Base-by-base conservation (phyloP, 2,888 invertebrate species). In the Schizotus pectinicornis region DNA sequence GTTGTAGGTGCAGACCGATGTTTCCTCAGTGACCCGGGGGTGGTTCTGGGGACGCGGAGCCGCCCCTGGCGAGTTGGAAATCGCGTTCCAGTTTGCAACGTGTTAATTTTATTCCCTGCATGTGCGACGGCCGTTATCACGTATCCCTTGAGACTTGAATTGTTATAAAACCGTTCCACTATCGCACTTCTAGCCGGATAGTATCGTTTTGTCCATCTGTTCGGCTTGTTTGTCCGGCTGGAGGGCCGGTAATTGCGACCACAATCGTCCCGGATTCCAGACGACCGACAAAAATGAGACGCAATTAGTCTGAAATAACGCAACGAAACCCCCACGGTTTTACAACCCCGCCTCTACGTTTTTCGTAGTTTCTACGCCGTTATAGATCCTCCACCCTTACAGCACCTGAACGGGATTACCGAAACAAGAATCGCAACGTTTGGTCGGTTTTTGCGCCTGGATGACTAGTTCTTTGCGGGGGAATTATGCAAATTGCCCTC, bases 401-500 rank as follows among this genome's bases (percentile, higher is more conserved):
- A 11, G 11, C 13, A 9, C 12, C 8, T 12, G n/a, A 11, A 11
- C 39, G 2, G 12, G 7, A 38, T 7, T 12, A 11, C 11, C 39
- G 11, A 11, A 9, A 12, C n/a, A 12, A 12, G 11, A 2, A 38
- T 8, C 9, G 6, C 5, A 45, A 45, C 13, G n/a, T 36, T 7
- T 36, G 6, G 7, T 13, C 37, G n/a, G n/a, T 34, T 7, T 34
- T 37, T n/a, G 35, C 42, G 35, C 42, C 53, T 45, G 36, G 32
- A 38, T 31, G n/a, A 41, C 41, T 39, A 30, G n/a, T 36, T 14
- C 34, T 9, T 12, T 36, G 37, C 42, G 31, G 43, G 34, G 46
- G 37, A 56, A 56, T 56, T 56, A 56, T 56, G 55, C 42, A 56
- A 56, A 56, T 56, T 31, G 49, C 22, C 49, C 42, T 34, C 55